These are phyloP conservation scores for Hyposoter dolosus DNA, from an alignment of 2,888 invertebrate genomes.

Conservation along the genomic window DNA sequence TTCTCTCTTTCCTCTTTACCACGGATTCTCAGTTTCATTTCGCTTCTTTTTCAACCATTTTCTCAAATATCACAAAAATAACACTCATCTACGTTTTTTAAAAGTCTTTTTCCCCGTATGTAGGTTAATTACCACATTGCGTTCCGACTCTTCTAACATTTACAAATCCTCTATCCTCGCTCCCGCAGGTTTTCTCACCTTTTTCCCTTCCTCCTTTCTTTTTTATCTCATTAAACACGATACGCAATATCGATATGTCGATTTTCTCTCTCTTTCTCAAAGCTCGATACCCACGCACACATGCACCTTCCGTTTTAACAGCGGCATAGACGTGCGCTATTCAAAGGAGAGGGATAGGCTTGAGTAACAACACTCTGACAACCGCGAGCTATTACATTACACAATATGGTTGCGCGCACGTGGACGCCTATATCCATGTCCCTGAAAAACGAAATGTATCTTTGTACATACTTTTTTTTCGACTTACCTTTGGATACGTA, in stretches of 20 bases:
- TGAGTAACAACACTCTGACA: constrained; percentile 45
- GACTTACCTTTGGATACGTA: background rate
- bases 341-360: constrained; percentile 22
- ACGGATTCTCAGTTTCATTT: constrained; percentile 2
- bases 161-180: constrained; percentile 55
- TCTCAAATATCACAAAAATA: background rate
- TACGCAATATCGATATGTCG: constrained; percentile 3
- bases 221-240: background rate
- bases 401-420: constrained; percentile 67
- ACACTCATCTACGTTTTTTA: background rate
- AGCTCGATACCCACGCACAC: constrained; percentile 41
- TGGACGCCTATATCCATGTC: constrained; percentile 45
- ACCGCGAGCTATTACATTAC: constrained; percentile 60
- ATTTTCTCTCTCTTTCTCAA: constrained; percentile 4
- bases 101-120: background rate
- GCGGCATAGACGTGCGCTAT: constrained; percentile 11
- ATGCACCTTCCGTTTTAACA: constrained; percentile 41
- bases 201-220: background rate
- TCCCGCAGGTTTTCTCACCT: background rate
- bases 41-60: constrained; percentile 2
- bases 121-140: constrained; percentile 14
- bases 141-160: constrained; percentile 71
- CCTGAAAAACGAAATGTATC: constrained; percentile 43
- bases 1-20: constrained; percentile 34
- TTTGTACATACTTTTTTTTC: background rate